These are phyloP conservation scores for Tiliacea aurago DNA, from an alignment of 2,888 invertebrate species.

Conservation along the genomic window DNA sequence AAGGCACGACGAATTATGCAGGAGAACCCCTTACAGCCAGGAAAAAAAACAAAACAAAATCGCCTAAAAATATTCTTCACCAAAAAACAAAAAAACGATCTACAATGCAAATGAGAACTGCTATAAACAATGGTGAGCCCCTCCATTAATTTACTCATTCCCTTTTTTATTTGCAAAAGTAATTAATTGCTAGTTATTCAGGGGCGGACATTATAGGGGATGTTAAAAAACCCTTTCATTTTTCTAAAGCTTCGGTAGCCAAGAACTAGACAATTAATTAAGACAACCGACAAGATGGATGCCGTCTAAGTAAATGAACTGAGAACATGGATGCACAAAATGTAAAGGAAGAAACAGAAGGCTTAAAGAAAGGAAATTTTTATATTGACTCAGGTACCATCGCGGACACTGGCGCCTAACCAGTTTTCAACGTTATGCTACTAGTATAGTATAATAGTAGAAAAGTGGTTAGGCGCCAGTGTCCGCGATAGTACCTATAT, in stretches of 20 bases:
- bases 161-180: conserved; percentile 55
- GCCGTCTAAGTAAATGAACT: conserved; percentile 63
- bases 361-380: not conserved
- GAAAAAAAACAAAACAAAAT: conserved; percentile 21
- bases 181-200: conserved; percentile 63
- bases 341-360: conserved; percentile 7
- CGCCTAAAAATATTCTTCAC: conserved; percentile 10
- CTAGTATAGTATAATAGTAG: too few relatives aligned
- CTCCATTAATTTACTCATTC: conserved; percentile 53
- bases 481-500: too few relatives aligned
- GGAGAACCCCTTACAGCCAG: not conserved
- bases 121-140: conserved; percentile 59
- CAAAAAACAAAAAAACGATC: conserved; percentile 40
- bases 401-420: too few relatives aligned
- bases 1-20: not conserved
- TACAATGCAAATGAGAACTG: conserved; percentile 59
- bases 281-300: conserved; percentile 57
- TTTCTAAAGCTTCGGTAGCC: conserved; percentile 52
- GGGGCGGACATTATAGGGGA: conserved; percentile 48
- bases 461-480: too few relatives aligned
- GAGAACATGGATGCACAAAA: conserved; percentile 42
- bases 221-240: conserved; percentile 55
- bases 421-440: too few relatives aligned
- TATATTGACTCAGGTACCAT: not conserved
- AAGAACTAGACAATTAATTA: conserved; percentile 69